A percentile compares a stretch with the other conserved stretches of the same genome.
These are phyloP conservation scores for Diarsia dahlii DNA, from an alignment of 2,888 invertebrate genomes.

Conservation along the genomic window DNA sequence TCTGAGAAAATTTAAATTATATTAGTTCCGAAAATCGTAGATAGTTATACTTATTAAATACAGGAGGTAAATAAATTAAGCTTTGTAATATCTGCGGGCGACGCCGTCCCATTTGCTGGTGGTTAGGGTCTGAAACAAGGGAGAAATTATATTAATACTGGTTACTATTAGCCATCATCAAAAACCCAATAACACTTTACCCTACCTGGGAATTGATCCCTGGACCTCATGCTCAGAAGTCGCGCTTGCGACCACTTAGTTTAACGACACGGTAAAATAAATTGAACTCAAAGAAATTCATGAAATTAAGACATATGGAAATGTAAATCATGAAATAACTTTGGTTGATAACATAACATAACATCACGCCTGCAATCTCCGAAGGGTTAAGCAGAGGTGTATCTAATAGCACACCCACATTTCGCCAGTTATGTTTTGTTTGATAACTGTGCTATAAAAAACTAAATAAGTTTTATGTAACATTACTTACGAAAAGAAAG, in stretches of 20 bases:
- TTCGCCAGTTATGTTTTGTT: no score
- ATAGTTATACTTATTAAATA: slow-evolving; percentile 28
- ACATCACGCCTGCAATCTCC: no score
- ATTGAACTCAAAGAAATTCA: no score
- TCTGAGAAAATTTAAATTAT: slow-evolving; percentile 28
- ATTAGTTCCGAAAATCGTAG: background rate
- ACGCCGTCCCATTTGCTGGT: slow-evolving; percentile 68
- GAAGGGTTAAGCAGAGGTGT: no score
- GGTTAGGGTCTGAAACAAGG: slow-evolving; percentile 72
- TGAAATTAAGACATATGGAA: background rate
- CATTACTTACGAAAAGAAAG: background rate
- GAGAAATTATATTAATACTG: background rate
- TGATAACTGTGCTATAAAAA: background rate
- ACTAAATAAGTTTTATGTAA: background rate
- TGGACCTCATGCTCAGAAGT: no score
- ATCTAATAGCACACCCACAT: no score
- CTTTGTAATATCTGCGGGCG: slow-evolving; percentile 72
- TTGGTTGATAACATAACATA: background rate
- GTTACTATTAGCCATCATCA: background rate
- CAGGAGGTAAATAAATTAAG: slow-evolving; percentile 59
- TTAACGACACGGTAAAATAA: no score
- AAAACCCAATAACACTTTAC: no score
- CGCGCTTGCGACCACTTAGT: no score
- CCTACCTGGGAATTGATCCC: no score
- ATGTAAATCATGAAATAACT: background rate